Conservation (phyloP, 53 echinoderm and acorn worm genomes). For the Zoroaster sp. region DNA sequence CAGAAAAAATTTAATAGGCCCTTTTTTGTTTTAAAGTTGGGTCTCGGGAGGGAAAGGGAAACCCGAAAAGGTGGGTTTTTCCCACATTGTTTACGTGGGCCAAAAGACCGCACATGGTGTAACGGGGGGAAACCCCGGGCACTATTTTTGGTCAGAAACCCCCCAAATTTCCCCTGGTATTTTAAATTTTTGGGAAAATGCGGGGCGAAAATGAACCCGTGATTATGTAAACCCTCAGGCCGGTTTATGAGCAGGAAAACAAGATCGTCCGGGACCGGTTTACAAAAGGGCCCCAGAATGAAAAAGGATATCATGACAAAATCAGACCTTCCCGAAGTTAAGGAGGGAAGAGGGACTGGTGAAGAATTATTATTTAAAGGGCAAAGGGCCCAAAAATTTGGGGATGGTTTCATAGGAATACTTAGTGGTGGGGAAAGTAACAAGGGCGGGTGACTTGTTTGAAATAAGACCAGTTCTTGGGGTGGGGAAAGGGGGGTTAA, state of each 20-base stretch:
- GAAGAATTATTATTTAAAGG: background rate
- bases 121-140: background rate
- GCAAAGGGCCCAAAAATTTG: background rate
- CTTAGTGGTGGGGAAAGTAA: background rate
- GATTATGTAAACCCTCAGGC: background rate
- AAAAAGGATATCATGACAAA: constrained; percentile 28
- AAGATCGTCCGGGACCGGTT: background rate
- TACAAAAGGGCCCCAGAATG: background rate
- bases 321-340: constrained; percentile 33
- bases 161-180: background rate
- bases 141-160: constrained; percentile 21
- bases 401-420: background rate
- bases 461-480: background rate
- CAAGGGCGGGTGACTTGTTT: background rate
- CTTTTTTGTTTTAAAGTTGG: background rate
- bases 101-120: constrained; percentile 36
- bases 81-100: constrained; percentile 14
- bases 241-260: background rate
- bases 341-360: background rate
- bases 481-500: background rate
- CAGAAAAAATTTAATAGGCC: constrained; percentile 34
- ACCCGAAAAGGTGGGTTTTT: constrained; percentile 20
- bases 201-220: background rate
- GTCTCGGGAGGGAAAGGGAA: background rate
- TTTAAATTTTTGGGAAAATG: constrained; percentile 34